Conservation (phyloP, 2,113 vertebrate species). For the Siphamia tubifer region DNA sequence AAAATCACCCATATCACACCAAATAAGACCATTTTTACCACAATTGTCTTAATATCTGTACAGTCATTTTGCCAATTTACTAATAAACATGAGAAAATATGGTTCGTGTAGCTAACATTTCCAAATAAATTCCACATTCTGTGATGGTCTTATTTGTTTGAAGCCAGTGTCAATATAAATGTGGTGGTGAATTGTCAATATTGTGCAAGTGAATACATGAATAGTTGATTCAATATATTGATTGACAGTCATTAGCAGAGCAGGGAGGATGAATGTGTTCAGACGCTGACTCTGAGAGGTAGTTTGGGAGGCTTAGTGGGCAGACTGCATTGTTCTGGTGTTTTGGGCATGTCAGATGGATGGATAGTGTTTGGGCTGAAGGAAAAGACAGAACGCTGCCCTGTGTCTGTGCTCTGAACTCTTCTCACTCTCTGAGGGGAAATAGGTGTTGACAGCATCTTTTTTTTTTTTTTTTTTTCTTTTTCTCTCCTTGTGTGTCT, state of each 20-base stretch:
- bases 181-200: conserved; percentile 3
- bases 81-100: no score
- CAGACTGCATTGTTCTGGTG: conserved; percentile 26
- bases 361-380: conserved; percentile 47
- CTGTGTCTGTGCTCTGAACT: conserved; percentile 46
- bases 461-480: conserved; percentile 23
- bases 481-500: conserved; percentile 22
- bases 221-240: neutral
- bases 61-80: no score
- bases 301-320: conserved; percentile 10
- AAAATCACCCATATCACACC: no score
- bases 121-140: no score
- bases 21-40: no score
- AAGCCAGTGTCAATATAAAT: neutral
- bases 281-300: neutral
- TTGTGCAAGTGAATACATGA: neutral
- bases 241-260: neutral
- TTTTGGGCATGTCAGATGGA: conserved; percentile 55
- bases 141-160: conserved; percentile 30
- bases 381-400: conserved; percentile 40
- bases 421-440: conserved; percentile 27
- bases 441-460: conserved; percentile 54
- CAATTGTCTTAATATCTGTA: no score
- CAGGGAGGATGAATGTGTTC: neutral
- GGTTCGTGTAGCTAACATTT: no score